Base-by-base conservation (phyloP, 2,113 vertebrate species). In the Eretmochelys imbricata region DNA sequence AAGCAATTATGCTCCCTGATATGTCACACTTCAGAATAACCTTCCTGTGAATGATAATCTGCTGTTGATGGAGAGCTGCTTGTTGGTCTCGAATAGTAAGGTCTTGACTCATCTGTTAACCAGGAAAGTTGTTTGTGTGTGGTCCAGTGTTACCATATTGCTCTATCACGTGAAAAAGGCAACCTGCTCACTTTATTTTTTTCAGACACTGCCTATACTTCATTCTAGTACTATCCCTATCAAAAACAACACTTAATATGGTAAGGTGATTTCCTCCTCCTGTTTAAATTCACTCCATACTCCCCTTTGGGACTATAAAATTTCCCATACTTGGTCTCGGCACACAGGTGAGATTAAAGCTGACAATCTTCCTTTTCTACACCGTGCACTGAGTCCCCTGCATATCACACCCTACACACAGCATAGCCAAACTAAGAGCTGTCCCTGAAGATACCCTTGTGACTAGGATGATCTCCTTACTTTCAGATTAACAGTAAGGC, bases 1-100 rank as follows among this genome's bases (percentile, higher is more conserved):
- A 92, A 59, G 87, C 92, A 89, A 22, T 96, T 97, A 57, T 53
- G 87, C 91, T 94, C 72, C 94, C 96, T 96, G 94, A 95, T 95
- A 82, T 76, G 80, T 83, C 95, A 92, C 0, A 1, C 87, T 95
- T 82, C 85, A 76, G 87, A 96, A 96, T 94, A 95, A 90, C 96
- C 94, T 97, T 95, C 90, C 90, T 91, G 96, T 89, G 97, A 96
- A 96, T 96, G 96, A 96, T 84, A 96, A 87, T 80, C 81, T 89
- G 1, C 51, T 96, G 94, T 88, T 94, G 95, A 88, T 94, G 93
- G 76, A 87, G 72, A 89, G 90, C 2, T 91, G 94, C 90, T 94
- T 94, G 87, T 81, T 96, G 95, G 87, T 96, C 80, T 57, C n/a
- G 95, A 94, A 90, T 93, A 94, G 88, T 85, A 91, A 94, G 93